Evolutionary conservation across 2,888 invertebrate species (phyloP).

Genomic region (Kuschelorhynchus macadamiae): DNA sequence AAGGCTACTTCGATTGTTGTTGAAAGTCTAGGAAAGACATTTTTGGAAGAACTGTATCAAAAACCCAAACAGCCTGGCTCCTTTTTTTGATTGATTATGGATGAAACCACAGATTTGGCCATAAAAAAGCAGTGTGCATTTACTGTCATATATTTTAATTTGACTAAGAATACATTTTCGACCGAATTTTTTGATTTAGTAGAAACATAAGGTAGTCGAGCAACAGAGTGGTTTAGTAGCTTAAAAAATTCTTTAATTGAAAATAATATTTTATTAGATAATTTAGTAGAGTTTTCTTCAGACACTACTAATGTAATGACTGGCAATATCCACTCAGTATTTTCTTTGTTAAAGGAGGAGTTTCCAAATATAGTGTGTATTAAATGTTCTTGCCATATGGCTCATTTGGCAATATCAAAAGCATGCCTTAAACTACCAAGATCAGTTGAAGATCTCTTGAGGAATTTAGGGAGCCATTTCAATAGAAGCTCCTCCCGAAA

Average conservation of each 20-base stretch:
- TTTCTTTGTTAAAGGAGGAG: conserved; percentile 40
- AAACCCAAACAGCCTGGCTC: neutral
- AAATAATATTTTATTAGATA: too few species aligned
- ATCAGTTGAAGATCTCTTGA: conserved; percentile 53
- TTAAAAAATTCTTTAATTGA: too few species aligned
- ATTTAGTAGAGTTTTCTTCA: conserved; percentile 56
- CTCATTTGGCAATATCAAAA: conserved; percentile 59
- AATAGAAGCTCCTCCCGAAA: conserved; percentile 51
- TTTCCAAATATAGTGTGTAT: conserved; percentile 55
- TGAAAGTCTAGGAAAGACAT: neutral
- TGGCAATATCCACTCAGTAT: conserved; percentile 50
- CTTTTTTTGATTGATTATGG: conserved; percentile 5
- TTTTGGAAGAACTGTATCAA: neutral
- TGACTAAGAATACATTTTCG: neutral
- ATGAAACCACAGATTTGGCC: conserved; percentile 1
- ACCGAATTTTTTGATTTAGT: conserved; percentile 3
- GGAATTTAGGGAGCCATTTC: conserved; percentile 57
- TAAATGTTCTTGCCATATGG: conserved; percentile 63
- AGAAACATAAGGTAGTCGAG: too few species aligned
- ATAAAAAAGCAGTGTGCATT: neutral
- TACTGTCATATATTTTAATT: neutral
- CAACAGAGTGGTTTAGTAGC: too few species aligned
- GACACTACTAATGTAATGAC: conserved; percentile 60
- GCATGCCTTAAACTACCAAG: conserved; percentile 61
- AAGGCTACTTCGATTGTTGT: neutral